Conservation (phyloP, 2,888 invertebrate genomes). For the Fragum whitleyi region DNA sequence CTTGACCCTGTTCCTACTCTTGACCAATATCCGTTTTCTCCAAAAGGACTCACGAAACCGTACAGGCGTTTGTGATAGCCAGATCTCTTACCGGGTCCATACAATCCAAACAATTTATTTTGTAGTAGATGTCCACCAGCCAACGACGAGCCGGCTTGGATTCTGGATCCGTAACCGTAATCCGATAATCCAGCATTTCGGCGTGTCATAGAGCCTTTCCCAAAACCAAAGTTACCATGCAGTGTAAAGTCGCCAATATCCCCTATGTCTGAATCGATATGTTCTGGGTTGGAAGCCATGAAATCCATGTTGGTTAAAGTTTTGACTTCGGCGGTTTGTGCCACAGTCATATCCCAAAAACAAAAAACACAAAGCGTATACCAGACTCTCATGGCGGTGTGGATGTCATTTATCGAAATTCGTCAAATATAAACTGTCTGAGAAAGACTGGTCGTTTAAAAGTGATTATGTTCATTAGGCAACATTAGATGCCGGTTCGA, state of each 20-base stretch:
- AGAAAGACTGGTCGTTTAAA: too few species aligned
- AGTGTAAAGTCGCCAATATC: not conserved
- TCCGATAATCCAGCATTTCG: not conserved
- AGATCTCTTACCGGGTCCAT: constrained; percentile 7
- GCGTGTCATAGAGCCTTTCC: not conserved
- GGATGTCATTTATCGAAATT: too few species aligned
- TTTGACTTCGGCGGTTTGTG: not conserved
- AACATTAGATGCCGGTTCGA: too few species aligned
- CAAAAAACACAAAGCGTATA: not conserved
- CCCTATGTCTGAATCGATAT: too few species aligned
- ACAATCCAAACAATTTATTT: not conserved
- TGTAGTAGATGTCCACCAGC: not conserved
- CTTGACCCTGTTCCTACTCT: constrained; percentile 2
- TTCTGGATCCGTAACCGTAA: not conserved
- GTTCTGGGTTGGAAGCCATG: not conserved
- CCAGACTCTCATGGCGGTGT: too few species aligned
- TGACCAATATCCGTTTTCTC: constrained; percentile 8
- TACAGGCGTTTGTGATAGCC: too few species aligned
- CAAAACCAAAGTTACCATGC: not conserved
- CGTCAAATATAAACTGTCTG: too few species aligned
- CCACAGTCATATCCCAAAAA: not conserved
- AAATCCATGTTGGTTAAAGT: not conserved
- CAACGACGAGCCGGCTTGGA: not conserved
- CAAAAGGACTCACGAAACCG: too few species aligned
- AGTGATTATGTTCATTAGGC: too few species aligned